A percentile compares a stretch with the other conserved stretches of the same genome.
phyloP scores from a whole-genome alignment of 2,888 invertebrate species.

The Agrenia bidenticulata region DNA sequence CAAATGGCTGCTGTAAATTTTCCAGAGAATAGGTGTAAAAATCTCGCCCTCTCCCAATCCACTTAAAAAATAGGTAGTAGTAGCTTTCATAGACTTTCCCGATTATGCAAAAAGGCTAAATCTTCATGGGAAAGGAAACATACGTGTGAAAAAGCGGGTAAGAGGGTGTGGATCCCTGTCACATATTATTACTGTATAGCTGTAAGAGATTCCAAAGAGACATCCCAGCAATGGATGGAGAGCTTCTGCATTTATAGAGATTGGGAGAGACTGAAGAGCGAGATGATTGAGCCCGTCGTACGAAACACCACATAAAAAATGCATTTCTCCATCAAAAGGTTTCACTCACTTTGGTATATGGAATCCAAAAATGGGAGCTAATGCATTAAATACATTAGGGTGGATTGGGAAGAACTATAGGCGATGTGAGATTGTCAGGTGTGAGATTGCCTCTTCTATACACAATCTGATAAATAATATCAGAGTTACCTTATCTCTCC shows the following conservation, averaged over 20 bases:
- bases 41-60: conserved; percentile 27
- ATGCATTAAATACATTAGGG: conserved; percentile 39
- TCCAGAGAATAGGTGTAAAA: conserved; percentile 5
- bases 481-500: conserved; percentile 1
- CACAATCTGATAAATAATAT: conserved; percentile 7
- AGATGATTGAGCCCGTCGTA: conserved; percentile 22
- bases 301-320: conserved; percentile 49
- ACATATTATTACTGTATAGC: conserved; percentile 1
- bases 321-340: conserved; percentile 49
- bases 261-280: conserved; percentile 16
- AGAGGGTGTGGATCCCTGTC: conserved; percentile 32
- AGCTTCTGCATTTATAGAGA: conserved; percentile 3
- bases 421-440: conserved; percentile 20
- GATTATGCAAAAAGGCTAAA: conserved; percentile 54
- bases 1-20: background rate
- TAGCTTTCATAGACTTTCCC: conserved; percentile 51
- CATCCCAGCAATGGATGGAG: no score
- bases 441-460: conserved; percentile 5
- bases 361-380: conserved; percentile 17
- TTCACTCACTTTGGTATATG: conserved; percentile 13
- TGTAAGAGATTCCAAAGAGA: no score
- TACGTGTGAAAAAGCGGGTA: conserved; percentile 49
- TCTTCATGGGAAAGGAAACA: conserved; percentile 53
- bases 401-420: conserved; percentile 22
- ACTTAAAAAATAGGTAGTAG: conserved; percentile 48